These are phyloP conservation scores for Pararge aegeria DNA, from an alignment of 1,140 invertebrate genomes.

Conservation along the genomic window DNA sequence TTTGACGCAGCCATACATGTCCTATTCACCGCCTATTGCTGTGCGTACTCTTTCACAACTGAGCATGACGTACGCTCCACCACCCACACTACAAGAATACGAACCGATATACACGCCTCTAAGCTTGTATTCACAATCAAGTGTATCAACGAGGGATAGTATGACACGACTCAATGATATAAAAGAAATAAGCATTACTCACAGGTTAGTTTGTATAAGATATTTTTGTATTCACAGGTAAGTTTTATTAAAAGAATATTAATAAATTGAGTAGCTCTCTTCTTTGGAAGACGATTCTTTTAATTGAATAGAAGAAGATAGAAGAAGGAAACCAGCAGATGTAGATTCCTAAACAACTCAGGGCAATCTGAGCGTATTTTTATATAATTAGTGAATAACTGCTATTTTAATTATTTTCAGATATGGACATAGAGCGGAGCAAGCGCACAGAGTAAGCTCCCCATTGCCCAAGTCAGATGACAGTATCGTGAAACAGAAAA, in stretches of 20 bases:
- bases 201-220: constrained; percentile 46
- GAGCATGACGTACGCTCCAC: constrained; percentile 74
- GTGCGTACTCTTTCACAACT: constrained; percentile 71
- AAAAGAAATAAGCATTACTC: constrained; percentile 61
- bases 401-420: constrained; percentile 38
- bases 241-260: neutral
- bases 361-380: too few species aligned
- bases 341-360: too few species aligned
- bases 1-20: constrained; percentile 57
- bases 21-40: constrained; percentile 70
- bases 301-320: too few species aligned
- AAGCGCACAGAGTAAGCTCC: constrained; percentile 75
- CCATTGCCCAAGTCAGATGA: constrained; percentile 70
- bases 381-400: neutral
- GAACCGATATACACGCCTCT: constrained; percentile 73
- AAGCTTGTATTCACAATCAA: constrained; percentile 71
- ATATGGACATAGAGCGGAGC: constrained; percentile 71
- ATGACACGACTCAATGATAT: constrained; percentile 65
- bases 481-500: constrained; percentile 73
- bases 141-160: constrained; percentile 67
- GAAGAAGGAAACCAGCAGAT: too few species aligned
- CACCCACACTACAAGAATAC: constrained; percentile 69
- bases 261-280: neutral
- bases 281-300: too few species aligned
- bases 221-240: neutral